Base-by-base conservation (phyloP, 2,888 invertebrate genomes). In the Calliphora vomitoria region DNA sequence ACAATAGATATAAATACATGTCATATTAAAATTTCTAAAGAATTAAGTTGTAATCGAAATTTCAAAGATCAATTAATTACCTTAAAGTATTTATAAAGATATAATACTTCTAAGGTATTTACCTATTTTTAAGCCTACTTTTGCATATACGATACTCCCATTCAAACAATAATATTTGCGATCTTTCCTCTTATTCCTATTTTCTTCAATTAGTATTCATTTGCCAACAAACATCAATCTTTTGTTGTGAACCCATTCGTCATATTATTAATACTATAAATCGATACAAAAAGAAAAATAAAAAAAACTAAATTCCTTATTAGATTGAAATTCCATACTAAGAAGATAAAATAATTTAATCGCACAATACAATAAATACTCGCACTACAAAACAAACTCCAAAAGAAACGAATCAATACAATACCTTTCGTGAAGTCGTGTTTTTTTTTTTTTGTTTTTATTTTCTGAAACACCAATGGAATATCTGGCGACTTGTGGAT, bases 321-420 rank as follows among this genome's bases (percentile, higher is more conserved):
- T 66, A 71, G 58, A 85, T 87, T 75, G 69, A 85, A 87, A 87
- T 87, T 76, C 81, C 81, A 78, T 74, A 47, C 35, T 44, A 78
- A 80, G 55, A 66, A 84, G 47, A 84, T 78, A 71, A 50, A 53
- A 69, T 50, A 53, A 83, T 55, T 62, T 47, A 80, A 66, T 66
- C 58, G 64, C 47, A 55, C 35, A 78, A 71, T 60, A 50, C 8
- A 55, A 78, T 25, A 71, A 55, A 79, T 38, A 76, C 50, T 41
- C 66, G 25, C 5, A 58, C 5, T 18, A 55, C 8, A 68, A 85
- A 68, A 20, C 13, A 50, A 78, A 44, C 44, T 35, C 5, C 4
- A 35, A 75, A 80, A 31, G 50, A 69, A 79, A 62, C 41, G 58
- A 31, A 55, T 13, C 18, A 64, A 79, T 6, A 25, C 10, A 58